Base-by-base conservation (phyloP, 2,797 vertebrate species). In the Pitangus sulphuratus region DNA sequence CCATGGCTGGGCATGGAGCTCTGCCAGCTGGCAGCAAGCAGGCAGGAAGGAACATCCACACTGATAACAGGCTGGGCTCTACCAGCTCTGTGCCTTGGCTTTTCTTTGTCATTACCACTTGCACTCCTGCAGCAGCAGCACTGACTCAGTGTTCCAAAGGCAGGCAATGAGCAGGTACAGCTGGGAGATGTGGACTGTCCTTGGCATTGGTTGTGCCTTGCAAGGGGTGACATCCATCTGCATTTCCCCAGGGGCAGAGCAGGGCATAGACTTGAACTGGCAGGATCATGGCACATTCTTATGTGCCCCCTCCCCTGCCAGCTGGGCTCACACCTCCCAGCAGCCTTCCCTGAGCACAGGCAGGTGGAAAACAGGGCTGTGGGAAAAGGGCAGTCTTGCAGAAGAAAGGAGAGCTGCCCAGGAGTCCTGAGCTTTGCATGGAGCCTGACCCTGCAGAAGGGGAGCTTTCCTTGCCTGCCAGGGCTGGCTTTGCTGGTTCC, bases 21-120 rank as follows among this genome's bases (percentile, higher is more conserved):
- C 3, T 77, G 89, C 90, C 95, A 95, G 85, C 87, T 95, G 87
- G 78, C 82, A 94, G 70, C 28, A 2, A 10, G 21, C 70, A 86
- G 45, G 57, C 62, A 54, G 75, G 75, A 65, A 83, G 79, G 79
- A 86, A 37, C 33, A 30, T 85, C 87, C 60, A 12, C 50, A 44
- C 13, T 35, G 57, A 69, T 69, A 87, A 53, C 84, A 50, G 2
- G 1, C 20, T 8, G 58, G 25, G 45, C 19, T 92, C 79, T 35
- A 74, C 47, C 50, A 77, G 72, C 42, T 50, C 66, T 4, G 37
- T n/a, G 79, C 72, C 82, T 91, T 45, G 57, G 70, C 81, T 87
- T 65, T 53, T 37, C 81, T 75, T 30, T 57, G 82, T 74, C 71
- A 19, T 65, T 54, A 31, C 8, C 35, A 22, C 14, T 42, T 70